phyloP scores from a whole-genome alignment of 2,888 invertebrate species.

The Chaetoderma sp. region DNA sequence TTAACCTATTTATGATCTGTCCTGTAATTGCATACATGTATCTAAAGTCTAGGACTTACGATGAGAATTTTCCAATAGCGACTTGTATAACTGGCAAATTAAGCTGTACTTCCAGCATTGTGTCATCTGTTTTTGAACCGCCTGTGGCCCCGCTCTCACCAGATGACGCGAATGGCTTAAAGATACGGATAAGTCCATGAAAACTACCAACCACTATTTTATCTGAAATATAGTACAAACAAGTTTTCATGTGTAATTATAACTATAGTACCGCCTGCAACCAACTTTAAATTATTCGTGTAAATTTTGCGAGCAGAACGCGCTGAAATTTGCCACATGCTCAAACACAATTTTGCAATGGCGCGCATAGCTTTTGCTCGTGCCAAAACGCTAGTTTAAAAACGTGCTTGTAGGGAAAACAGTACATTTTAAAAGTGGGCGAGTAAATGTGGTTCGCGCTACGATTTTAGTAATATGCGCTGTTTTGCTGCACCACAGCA shows the following conservation, averaged over 20 bases:
- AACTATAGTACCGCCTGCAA: background rate
- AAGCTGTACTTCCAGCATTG: conserved; percentile 83
- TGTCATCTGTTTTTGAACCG: conserved; percentile 68
- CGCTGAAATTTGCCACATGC: too few species aligned
- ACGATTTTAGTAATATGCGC: too few species aligned
- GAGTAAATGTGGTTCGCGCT: too few species aligned
- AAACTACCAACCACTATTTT: conserved; percentile 86
- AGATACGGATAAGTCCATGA: conserved; percentile 84
- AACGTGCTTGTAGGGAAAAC: too few species aligned
- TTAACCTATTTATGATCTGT: background rate
- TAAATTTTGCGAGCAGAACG: too few species aligned
- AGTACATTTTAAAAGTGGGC: too few species aligned
- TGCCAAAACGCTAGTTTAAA: too few species aligned
- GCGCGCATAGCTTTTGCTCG: too few species aligned
- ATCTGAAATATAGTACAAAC: conserved; percentile 55
- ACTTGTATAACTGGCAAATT: conserved; percentile 83
- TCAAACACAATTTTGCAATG: too few species aligned
- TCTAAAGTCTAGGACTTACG: conserved; percentile 74
- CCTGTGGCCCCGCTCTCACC: conserved; percentile 59
- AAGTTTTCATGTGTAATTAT: background rate
- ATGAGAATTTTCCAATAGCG: conserved; percentile 84
- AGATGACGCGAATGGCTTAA: conserved; percentile 74
- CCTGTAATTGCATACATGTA: too few species aligned
- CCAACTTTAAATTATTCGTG: too few species aligned
- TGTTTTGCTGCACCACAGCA: too few species aligned